Evolutionary conservation across 2,797 vertebrate genomes (phyloP).

Genomic region (Eutrigla gurnardus): DNA sequence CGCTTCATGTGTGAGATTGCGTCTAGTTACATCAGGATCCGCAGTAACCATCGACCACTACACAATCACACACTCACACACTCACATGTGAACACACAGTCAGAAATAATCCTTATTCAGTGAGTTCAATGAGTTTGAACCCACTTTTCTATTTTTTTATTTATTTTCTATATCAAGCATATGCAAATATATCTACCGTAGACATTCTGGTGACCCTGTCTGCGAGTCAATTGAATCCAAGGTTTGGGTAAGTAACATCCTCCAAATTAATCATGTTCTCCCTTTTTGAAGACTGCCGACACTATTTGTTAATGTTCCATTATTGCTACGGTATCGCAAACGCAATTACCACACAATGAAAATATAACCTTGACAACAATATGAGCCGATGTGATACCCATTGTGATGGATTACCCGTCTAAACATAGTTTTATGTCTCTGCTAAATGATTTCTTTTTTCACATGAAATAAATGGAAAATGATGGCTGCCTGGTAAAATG

Average conservation of each 20-base stretch:
- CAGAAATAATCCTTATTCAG: no score
- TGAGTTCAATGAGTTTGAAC: no score
- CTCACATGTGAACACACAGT: not conserved
- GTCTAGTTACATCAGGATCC: constrained; percentile 61
- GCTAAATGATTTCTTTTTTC: constrained; percentile 35
- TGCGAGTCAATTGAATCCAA: not conserved
- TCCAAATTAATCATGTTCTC: not conserved
- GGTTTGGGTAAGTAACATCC: not conserved
- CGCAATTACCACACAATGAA: constrained; percentile 3
- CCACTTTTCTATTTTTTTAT: not conserved
- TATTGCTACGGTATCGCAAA: constrained; percentile 8
- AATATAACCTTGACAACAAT: constrained; percentile 34
- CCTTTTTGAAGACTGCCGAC: not conserved
- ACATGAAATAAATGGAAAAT: constrained; percentile 38
- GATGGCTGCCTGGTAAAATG: constrained; percentile 36
- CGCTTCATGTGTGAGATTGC: constrained; percentile 35
- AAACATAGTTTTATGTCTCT: constrained; percentile 23
- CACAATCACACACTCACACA: not conserved
- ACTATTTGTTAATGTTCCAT: not conserved
- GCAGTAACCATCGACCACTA: constrained; percentile 30
- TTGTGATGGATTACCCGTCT: constrained; percentile 41
- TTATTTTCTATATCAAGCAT: not conserved
- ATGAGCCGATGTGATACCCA: constrained; percentile 29
- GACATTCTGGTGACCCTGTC: not conserved
- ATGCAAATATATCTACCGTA: not conserved